Conservation (phyloP, 2,797 vertebrate species). For the Leptoclinus maculatus region DNA sequence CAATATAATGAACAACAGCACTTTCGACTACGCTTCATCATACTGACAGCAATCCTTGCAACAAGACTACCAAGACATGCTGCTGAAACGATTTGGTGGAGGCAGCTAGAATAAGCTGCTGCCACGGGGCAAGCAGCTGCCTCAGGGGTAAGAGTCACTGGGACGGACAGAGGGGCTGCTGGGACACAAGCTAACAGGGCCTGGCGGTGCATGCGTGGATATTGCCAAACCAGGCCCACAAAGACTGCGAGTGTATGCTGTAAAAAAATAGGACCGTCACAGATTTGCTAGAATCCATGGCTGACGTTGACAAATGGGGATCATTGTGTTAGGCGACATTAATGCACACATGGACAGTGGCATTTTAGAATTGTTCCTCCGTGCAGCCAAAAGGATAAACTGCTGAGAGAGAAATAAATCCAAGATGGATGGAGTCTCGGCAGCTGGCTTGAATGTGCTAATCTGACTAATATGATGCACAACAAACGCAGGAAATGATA, state of each 20-base stretch:
- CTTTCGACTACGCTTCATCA: slow-evolving; percentile 27
- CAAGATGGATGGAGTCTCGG: slow-evolving; percentile 3
- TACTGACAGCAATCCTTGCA: slow-evolving; percentile 16
- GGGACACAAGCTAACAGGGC: slow-evolving; percentile 26
- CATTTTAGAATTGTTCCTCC: slow-evolving; percentile 45
- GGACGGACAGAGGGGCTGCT: slow-evolving; percentile 30
- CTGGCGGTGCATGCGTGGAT: slow-evolving; percentile 25
- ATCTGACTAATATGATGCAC: slow-evolving; percentile 30
- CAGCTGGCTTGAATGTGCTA: slow-evolving; percentile 25
- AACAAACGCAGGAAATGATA: slow-evolving; percentile 21
- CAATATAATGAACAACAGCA: slow-evolving; percentile 13
- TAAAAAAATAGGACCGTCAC: slow-evolving; percentile 52
- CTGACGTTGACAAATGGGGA: slow-evolving; percentile 66
- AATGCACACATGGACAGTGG: slow-evolving; percentile 49
- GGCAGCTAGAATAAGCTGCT: slow-evolving; percentile 34
- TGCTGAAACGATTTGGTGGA: slow-evolving; percentile 27
- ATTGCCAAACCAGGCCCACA: slow-evolving; percentile 33
- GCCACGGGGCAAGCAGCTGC: slow-evolving; percentile 49
- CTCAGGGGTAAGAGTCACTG: slow-evolving; percentile 33
- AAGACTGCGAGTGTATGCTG: slow-evolving; percentile 32
- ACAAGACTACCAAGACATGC: neutral
- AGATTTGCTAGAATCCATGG: slow-evolving; percentile 48
- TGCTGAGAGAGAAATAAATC: slow-evolving; percentile 41
- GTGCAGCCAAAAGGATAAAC: slow-evolving; percentile 38
- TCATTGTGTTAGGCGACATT: slow-evolving; percentile 48